Evolutionary conservation across 2,797 vertebrate genomes (phyloP).

Genomic region (Nyctalus aviator): DNA sequence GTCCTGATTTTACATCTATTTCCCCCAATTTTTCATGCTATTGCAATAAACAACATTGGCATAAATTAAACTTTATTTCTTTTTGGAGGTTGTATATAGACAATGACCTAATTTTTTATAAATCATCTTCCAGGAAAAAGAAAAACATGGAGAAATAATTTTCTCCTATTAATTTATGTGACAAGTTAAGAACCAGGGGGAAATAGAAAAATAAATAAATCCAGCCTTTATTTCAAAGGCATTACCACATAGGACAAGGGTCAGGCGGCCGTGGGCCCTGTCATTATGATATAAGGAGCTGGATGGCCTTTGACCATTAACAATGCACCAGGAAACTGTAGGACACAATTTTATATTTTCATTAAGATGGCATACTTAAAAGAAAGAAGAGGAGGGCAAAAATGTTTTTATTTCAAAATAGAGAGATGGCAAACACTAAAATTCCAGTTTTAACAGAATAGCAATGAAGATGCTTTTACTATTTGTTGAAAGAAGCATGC

Average conservation of each 20-base stretch:
- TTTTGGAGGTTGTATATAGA: background rate
- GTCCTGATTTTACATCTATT: background rate
- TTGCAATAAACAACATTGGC: slow-evolving; percentile 15
- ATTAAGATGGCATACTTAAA: background rate
- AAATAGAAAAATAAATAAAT: slow-evolving; percentile 65
- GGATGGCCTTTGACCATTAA: background rate
- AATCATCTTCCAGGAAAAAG: background rate
- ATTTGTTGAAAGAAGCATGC: background rate
- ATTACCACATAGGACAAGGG: background rate
- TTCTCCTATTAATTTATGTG: slow-evolving; percentile 50
- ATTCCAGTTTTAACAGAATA: background rate
- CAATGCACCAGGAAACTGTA: background rate
- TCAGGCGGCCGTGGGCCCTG: rapidly evolving
- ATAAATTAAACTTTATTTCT: background rate
- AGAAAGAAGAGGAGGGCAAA: background rate
- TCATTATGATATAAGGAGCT: background rate
- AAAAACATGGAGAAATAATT: slow-evolving; percentile 6
- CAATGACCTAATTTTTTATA: slow-evolving; percentile 41
- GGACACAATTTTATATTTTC: slow-evolving; percentile 10
- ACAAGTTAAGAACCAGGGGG: slow-evolving; percentile 16
- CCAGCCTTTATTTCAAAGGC: slow-evolving; percentile 48
- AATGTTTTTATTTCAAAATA: background rate
- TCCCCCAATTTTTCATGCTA: background rate
- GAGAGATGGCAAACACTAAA: background rate
- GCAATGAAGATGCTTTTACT: background rate